These are phyloP conservation scores for Rhamphomyia laevipes DNA, from an alignment of 2,888 invertebrate species.

Conservation along the genomic window DNA sequence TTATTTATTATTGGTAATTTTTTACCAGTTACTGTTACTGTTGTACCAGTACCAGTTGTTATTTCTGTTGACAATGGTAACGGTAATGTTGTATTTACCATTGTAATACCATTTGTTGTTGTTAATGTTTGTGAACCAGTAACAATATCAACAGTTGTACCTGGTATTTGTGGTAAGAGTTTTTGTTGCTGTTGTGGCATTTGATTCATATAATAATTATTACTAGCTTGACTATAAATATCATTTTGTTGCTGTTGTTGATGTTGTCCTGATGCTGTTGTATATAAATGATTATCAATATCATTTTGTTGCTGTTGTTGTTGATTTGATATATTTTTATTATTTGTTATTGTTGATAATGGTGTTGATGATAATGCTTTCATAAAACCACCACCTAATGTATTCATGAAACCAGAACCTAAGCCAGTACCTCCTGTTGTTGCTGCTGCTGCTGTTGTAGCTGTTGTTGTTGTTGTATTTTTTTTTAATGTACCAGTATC, in stretches of 20 bases:
- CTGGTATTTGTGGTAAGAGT: not conserved
- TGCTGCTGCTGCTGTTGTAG: not conserved
- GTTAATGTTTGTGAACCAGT: not conserved
- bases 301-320: not conserved
- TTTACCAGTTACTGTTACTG: conserved; percentile 22
- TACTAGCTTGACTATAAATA: conserved; percentile 10
- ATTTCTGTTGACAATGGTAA: not conserved
- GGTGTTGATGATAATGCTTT: not conserved
- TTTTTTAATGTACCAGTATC: not conserved
- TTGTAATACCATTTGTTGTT: too few species aligned
- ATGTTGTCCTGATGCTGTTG: not conserved
- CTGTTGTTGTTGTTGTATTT: conserved; percentile 3
- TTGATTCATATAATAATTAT: conserved; percentile 9
- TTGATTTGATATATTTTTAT: not conserved
- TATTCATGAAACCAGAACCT: not conserved
- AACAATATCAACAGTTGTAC: not conserved
- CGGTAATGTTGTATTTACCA: not conserved
- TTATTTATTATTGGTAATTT: conserved; percentile 34
- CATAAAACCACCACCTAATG: not conserved
- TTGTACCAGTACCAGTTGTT: not conserved
- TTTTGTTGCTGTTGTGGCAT: conserved; percentile 5
- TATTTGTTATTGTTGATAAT: not conserved
- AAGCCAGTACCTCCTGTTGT: not conserved
- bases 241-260: conserved; percentile 10
- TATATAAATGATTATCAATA: not conserved